These are phyloP conservation scores for Semaprochilodus insignis DNA, from an alignment of 2,797 vertebrate genomes.

Conservation along the genomic window DNA sequence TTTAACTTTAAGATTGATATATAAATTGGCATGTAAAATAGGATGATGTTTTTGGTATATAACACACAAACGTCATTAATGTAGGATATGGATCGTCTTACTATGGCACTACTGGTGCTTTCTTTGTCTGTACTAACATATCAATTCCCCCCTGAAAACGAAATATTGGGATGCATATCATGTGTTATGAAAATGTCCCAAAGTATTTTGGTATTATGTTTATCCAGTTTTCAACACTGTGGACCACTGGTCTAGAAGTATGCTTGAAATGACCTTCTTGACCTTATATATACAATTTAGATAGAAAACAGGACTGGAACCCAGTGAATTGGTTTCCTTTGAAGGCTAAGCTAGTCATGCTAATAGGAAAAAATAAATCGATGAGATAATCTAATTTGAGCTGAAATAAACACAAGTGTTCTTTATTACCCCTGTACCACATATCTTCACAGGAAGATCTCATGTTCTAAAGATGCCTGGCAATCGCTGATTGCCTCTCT, in stretches of 20 bases:
- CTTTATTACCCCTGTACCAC: constrained; percentile 6
- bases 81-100: too few relatives aligned
- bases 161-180: too few relatives aligned
- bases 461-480: constrained; percentile 1
- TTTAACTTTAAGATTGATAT: too few relatives aligned
- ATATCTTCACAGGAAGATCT: constrained; percentile 17
- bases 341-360: constrained; percentile 14
- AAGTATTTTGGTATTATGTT: too few relatives aligned
- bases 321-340: constrained; percentile 30
- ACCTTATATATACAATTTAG: constrained; percentile 32
- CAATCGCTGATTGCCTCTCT: neutral
- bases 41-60: too few relatives aligned
- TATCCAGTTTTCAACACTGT: too few relatives aligned
- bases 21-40: too few relatives aligned
- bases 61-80: too few relatives aligned
- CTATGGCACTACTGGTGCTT: too few relatives aligned
- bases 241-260: constrained; percentile 15
- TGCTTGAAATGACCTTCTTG: constrained; percentile 30
- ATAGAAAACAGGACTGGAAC: constrained; percentile 42
- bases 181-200: too few relatives aligned
- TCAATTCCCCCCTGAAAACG: too few relatives aligned
- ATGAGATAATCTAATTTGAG: constrained; percentile 20
- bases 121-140: too few relatives aligned
- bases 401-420: constrained; percentile 35
- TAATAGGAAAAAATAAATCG: constrained; percentile 41